phyloP scores from a whole-genome alignment of 2,888 invertebrate species.

The Platerodrilus igneus region DNA sequence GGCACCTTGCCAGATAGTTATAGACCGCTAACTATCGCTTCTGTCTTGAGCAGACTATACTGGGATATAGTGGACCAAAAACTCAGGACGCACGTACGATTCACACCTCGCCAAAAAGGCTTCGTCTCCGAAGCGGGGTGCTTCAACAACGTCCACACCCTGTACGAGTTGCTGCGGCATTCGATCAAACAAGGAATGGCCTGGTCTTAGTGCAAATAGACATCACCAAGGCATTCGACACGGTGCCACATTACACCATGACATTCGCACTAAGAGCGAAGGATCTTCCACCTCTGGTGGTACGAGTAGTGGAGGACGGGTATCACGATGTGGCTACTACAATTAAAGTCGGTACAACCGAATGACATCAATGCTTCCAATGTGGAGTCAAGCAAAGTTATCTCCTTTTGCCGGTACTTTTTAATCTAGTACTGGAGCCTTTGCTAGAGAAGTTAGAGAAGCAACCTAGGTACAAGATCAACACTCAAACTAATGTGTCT shows the following conservation, averaged over 20 bases:
- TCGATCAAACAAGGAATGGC: constrained; percentile 17
- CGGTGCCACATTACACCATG: constrained; percentile 32
- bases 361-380: constrained; percentile 28
- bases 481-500: constrained; percentile 16
- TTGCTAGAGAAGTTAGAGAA: constrained; percentile 30
- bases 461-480: constrained; percentile 22
- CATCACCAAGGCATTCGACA: constrained; percentile 47
- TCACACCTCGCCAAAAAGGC: constrained; percentile 32
- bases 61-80: constrained; percentile 34
- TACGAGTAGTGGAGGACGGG: constrained; percentile 35
- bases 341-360: constrained; percentile 26
- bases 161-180: constrained; percentile 31
- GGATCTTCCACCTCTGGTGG: constrained; percentile 36
- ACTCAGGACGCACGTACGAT: constrained; percentile 19
- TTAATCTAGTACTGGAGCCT: constrained; percentile 38
- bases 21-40: constrained; percentile 37
- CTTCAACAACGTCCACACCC: constrained; percentile 35
- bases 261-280: constrained; percentile 33
- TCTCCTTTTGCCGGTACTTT: constrained; percentile 31
- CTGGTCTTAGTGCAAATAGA: constrained; percentile 45
- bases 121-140: constrained; percentile 34
- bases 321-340: constrained; percentile 37
- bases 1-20: constrained; percentile 29
- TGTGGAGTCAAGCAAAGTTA: constrained; percentile 45
- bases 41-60: constrained; percentile 33